phyloP scores from a whole-genome alignment of 2,888 invertebrate species.

The Papilio demoleus region DNA sequence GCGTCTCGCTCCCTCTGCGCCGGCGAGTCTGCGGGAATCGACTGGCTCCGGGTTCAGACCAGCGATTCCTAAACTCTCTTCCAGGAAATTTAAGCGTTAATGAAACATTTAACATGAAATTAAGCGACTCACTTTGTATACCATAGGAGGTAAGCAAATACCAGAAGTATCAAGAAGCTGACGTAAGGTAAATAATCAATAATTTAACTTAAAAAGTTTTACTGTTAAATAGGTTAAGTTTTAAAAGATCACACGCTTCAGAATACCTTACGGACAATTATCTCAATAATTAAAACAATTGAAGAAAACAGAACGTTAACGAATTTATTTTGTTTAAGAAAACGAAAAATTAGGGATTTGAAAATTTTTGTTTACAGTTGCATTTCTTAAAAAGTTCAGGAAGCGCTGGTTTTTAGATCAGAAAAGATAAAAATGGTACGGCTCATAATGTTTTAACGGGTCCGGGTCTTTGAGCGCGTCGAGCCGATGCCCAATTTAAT shows the following conservation, averaged over 20 bases:
- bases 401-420: constrained; percentile 64
- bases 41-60: constrained; percentile 5
- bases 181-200: too few species aligned
- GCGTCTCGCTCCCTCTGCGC: constrained; percentile 71
- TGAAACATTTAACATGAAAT: not conserved
- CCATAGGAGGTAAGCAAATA: not conserved
- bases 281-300: too few species aligned
- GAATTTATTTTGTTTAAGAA: too few species aligned
- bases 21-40: constrained; percentile 74
- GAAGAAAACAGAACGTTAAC: too few species aligned
- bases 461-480: constrained; percentile 63
- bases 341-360: not conserved
- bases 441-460: constrained; percentile 82
- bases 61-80: constrained; percentile 15
- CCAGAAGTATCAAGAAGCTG: too few species aligned
- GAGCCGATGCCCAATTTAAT: constrained; percentile 73
- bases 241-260: too few species aligned
- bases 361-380: not conserved
- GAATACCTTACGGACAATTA: too few species aligned
- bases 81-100: not conserved
- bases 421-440: constrained; percentile 78
- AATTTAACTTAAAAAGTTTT: too few species aligned
- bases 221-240: too few species aligned
- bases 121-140: not conserved
- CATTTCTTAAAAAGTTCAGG: not conserved